Evolutionary conservation across 2,888 invertebrate species (phyloP).

Genomic region (Acanthosepion pharaonis): DNA sequence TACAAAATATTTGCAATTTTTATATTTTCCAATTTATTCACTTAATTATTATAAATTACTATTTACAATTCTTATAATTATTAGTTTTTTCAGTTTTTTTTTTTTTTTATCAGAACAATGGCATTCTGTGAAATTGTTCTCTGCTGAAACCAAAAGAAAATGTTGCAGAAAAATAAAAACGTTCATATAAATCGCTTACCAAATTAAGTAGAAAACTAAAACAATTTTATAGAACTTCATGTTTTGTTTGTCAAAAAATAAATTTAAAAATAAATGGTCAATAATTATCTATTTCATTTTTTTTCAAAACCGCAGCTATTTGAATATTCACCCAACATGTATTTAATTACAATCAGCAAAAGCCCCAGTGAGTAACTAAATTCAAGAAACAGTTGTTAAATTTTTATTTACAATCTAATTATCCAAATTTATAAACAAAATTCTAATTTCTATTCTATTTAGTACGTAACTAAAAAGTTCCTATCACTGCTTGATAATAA

Average conservation of each 20-base stretch:
- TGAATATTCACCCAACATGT: no score
- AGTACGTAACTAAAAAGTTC: neutral
- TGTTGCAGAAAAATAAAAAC: no score
- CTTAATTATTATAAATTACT: no score
- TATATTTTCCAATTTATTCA: no score
- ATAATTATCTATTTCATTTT: neutral
- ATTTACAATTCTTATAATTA: no score
- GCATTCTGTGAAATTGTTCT: neutral
- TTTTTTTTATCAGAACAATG: neutral
- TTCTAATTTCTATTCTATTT: neutral
- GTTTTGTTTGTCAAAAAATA: neutral
- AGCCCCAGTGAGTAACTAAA: no score
- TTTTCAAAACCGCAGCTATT: no score
- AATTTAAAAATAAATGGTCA: neutral
- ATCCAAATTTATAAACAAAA: constrained; percentile 18
- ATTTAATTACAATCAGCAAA: no score
- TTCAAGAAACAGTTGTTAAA: neutral
- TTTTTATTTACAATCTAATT: neutral
- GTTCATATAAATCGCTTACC: neutral
- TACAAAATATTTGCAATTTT: no score
- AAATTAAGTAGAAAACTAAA: neutral
- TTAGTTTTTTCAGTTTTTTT: no score
- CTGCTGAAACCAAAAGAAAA: neutral
- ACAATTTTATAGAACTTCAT: neutral
- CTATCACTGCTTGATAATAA: neutral